Base-by-base conservation (phyloP, 2,888 invertebrate species). In the Gastrophysa polygoni region DNA sequence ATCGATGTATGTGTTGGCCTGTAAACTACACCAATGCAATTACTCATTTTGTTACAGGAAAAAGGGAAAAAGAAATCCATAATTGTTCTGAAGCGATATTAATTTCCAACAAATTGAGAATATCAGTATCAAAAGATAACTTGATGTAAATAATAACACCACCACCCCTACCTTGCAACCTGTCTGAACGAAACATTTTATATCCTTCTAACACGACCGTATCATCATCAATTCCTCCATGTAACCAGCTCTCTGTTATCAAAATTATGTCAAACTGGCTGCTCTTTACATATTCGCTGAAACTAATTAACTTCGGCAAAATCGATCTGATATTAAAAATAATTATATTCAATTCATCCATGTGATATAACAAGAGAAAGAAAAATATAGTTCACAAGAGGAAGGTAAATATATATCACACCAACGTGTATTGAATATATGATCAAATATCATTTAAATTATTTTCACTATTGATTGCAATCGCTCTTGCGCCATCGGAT, bases 21-120 rank as follows among this genome's bases (percentile, higher is more conserved):
- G 10, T 32, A 32, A 32, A 32, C 10, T 32, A 32, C 32, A 32
- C 32, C 32, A 32, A 32, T 32, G 10, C 32, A n/a, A n/a, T n/a
- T n/a, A n/a, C n/a, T n/a, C n/a, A 61, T 59, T 32, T 32, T 32
- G 10, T 32, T 32, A 32, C 29, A 32, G 29, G 29, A 32, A 8
- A n/a, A n/a, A n/a, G n/a, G n/a, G n/a, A n/a, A n/a, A 32, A 32
- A 32, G 29, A 32, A 8, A 32, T 32, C 29, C 29, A 32, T 32
- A 32, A 7, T 32, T 32, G 29, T 32, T 32, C 29, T 6, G 10
- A 32, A 32, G 29, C 29, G 10, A 32, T 10, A 32, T 32, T 32
- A 2, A 10, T 32, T 8, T 10, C 29, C 29, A 32, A 7, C 29
- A 32, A 8, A 8, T 32, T 5, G 2, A 32, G 10, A 2, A 32